Base-by-base conservation (phyloP, 2,888 invertebrate genomes). In the Phyllotreta striolata region DNA sequence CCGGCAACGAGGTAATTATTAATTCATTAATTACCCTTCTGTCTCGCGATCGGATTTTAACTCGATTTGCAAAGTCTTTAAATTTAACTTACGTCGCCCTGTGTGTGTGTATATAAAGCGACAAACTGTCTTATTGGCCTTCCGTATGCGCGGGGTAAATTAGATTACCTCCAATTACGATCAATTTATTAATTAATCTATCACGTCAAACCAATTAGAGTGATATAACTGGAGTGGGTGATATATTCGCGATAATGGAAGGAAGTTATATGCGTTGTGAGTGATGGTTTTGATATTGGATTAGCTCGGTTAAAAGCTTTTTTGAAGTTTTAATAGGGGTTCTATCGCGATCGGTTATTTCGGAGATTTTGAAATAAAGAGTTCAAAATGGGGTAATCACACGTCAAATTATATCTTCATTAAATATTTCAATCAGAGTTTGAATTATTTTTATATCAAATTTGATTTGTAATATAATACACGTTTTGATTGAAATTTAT, bases 121-220 rank as follows among this genome's bases (percentile, higher is more conserved):
- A 44, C 44, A 7, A 12, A 13, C 12, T 14, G 47, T 34, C 47
- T 9, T 14, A 47, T 47, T 13, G 47, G 47, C 47, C 47, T 14
- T 47, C 14, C n/a, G 13, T 52, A 13, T 39, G 9, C 13, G 38
- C 13, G 38, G 13, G 39, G 38, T 38, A 52, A 52, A 52, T 52
- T 52, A 38, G 52, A 39, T 52, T 52, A 52, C 52, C 51, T 8
- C 34, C 52, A 52, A 52, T 52, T 52, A 52, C 39, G 12, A 38
- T 13, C 52, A 41, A 55, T 55, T 55, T 55, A 55, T 55, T 55
- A 55, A 55, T 55, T 55, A 55, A 55, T 55, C 55, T 41, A 35
- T 55, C 43, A 55, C 55, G 34, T 55, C 55, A 55, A 41, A 55
- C 34, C 43, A 55, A 55, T 55, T 35, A 55, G 39, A 55, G 41